Percentiles rank a stretch among this genome's conserved stretches.
Evolutionary conservation across 2,888 invertebrate species (phyloP).

Genomic region (Ectobius pallidus): DNA sequence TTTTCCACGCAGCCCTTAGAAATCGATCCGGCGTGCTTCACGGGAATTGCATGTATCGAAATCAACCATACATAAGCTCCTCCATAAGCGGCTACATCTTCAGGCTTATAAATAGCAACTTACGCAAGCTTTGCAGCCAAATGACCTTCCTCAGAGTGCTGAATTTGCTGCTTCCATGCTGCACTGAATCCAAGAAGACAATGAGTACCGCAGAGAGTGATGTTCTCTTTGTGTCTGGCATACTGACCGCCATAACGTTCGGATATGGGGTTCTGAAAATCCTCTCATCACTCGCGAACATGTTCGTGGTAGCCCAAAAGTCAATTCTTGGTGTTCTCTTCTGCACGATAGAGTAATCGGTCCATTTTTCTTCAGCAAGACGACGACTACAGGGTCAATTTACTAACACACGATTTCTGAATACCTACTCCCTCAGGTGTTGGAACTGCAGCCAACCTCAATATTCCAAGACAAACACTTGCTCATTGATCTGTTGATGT

Average conservation of each 20-base stretch:
- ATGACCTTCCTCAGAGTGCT: no score
- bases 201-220: no score
- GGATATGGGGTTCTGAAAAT: background rate
- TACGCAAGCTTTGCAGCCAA: no score
- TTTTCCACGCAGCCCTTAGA: conserved; percentile 3
- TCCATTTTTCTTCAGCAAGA: background rate
- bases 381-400: background rate
- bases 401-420: no score
- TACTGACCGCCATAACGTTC: background rate
- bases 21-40: background rate
- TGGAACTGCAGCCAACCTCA: no score
- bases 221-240: no score
- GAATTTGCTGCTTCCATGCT: no score
- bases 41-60: conserved; percentile 13
- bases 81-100: no score
- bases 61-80: background rate
- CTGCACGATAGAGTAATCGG: no score
- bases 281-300: background rate
- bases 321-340: background rate
- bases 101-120: no score
- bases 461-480: background rate
- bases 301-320: background rate
- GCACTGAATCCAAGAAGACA: no score
- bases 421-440: no score
- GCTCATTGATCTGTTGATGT: background rate